These are phyloP conservation scores for Molothrus aeneus DNA, from an alignment of 2,797 vertebrate species.

Conservation along the genomic window DNA sequence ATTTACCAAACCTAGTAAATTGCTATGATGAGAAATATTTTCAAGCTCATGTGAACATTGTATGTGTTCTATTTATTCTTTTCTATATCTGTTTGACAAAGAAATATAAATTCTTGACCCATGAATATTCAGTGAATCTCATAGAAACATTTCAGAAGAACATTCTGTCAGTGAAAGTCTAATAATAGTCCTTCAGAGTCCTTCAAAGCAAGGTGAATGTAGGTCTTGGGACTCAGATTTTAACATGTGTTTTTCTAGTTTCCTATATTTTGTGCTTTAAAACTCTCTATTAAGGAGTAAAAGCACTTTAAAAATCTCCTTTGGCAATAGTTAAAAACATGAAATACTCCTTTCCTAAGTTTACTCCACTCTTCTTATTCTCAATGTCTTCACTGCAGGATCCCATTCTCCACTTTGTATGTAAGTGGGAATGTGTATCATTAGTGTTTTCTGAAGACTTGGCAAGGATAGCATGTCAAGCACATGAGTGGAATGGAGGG, in stretches of 20 bases:
- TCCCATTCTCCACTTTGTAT: background rate
- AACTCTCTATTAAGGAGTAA: background rate
- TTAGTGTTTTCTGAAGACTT: background rate
- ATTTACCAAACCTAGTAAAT: background rate
- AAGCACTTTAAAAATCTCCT: background rate
- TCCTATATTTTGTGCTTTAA: background rate
- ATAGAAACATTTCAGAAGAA: background rate
- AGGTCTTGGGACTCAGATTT: background rate
- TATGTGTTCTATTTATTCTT: background rate
- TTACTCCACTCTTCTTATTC: background rate
- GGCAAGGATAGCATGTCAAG: background rate
- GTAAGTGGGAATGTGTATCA: fast-evolving
- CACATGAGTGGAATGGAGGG: background rate
- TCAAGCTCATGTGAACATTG: background rate
- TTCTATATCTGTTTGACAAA: background rate
- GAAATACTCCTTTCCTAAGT: background rate
- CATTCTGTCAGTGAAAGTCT: background rate
- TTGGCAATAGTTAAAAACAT: background rate
- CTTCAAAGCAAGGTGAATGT: background rate
- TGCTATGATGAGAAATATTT: background rate
- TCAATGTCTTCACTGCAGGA: background rate
- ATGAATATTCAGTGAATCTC: background rate
- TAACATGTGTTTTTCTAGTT: background rate
- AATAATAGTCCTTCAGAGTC: background rate
- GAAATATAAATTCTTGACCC: background rate